Evolutionary conservation across 2,888 invertebrate genomes (phyloP).

Genomic region (Drosophila prolongata): DNA sequence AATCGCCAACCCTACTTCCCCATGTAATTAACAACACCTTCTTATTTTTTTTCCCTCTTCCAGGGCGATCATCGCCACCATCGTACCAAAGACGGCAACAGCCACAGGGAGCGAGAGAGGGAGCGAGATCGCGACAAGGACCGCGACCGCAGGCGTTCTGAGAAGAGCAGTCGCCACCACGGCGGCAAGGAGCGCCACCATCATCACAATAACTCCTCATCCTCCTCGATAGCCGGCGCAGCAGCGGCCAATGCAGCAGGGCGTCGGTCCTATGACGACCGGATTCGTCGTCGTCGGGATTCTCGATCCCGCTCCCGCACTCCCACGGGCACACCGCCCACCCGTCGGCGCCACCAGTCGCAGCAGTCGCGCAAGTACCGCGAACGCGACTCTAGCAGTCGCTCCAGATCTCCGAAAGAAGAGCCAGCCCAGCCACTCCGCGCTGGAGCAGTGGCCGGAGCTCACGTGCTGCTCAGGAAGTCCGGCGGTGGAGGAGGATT

Average conservation of each 20-base stretch:
- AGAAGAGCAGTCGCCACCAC: constrained; percentile 39
- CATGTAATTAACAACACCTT: too few species aligned
- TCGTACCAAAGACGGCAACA: constrained; percentile 60
- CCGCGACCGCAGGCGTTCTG: constrained; percentile 39
- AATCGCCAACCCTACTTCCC: too few species aligned
- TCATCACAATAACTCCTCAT: constrained; percentile 45
- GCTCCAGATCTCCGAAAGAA: constrained; percentile 56
- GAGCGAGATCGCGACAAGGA: constrained; percentile 46
- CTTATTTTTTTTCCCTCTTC: constrained; percentile 2
- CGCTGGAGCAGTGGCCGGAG: constrained; percentile 4
- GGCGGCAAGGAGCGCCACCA: constrained; percentile 53
- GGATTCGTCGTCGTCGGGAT: constrained; percentile 55
- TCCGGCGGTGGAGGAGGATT: background rate
- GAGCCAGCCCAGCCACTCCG: constrained; percentile 7
- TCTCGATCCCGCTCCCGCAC: constrained; percentile 64
- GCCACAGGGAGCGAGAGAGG: constrained; percentile 45
- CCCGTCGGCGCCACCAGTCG: constrained; percentile 13
- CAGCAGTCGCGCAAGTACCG: constrained; percentile 60
- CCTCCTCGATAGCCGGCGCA: constrained; percentile 36
- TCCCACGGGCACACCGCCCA: constrained; percentile 37
- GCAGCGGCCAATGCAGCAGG: constrained; percentile 52
- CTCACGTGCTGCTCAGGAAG: constrained; percentile 23
- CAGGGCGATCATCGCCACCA: constrained; percentile 68
- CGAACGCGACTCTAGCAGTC: constrained; percentile 62
- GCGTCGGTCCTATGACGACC: constrained; percentile 67